Percentiles rank a stretch among this genome's conserved stretches.
Conservation (phyloP, 2,888 invertebrate genomes). For the Aphelenchoides bicaudatus region DNA sequence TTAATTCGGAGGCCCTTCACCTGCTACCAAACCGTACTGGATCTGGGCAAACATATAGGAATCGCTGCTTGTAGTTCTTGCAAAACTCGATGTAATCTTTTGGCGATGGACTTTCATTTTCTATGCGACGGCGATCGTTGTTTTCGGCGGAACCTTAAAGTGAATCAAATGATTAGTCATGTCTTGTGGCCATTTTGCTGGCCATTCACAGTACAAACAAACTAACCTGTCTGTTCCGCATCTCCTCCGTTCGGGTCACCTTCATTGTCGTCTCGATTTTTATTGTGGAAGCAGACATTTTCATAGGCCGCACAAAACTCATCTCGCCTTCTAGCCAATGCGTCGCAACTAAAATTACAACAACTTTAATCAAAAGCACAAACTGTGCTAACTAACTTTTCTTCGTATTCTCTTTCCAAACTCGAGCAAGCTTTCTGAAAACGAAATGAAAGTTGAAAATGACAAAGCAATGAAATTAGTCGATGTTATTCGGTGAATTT, state of each 20-base stretch:
- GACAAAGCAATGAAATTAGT: too few species aligned
- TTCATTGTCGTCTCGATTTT: not conserved
- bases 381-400: too few species aligned
- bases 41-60: constrained; percentile 56
- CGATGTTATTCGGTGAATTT: too few species aligned
- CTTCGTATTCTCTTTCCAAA: not conserved
- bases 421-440: constrained; percentile 3
- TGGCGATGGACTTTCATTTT: not conserved
- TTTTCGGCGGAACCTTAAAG: too few species aligned
- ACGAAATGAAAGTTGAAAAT: constrained; percentile 4
- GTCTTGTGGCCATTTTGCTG: not conserved
- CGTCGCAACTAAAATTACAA: too few species aligned
- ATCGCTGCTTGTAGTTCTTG: constrained; percentile 53
- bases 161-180: not conserved
- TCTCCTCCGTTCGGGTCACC: not conserved
- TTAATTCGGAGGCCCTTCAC: constrained; percentile 26
- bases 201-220: too few species aligned
- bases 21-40: constrained; percentile 47
- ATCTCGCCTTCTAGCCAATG: constrained; percentile 25
- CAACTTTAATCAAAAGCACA: too few species aligned
- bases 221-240: not conserved
- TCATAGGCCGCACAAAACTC: constrained; percentile 46
- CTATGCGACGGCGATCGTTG: too few species aligned
- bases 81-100: constrained; percentile 44
- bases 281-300: constrained; percentile 43